Percentiles rank a stretch among this genome's conserved stretches.
Conservation (phyloP, 2,888 invertebrate species). For the Drosophila nr. perissopoda region DNA sequence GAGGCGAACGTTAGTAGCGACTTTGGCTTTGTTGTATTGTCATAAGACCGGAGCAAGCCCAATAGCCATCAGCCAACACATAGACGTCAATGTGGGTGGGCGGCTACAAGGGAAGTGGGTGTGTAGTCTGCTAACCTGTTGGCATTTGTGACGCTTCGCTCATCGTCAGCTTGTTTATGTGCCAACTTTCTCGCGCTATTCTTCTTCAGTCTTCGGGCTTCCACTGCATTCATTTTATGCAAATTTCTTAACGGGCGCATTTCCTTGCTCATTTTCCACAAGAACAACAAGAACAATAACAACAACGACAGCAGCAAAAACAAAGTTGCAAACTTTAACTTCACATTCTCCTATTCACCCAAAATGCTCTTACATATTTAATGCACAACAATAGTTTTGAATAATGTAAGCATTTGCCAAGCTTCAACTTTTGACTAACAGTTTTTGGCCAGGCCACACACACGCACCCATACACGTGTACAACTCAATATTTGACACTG, state of each 20-base stretch:
- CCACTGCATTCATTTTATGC: constrained; percentile 62
- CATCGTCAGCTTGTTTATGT: constrained; percentile 69
- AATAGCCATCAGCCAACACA: constrained; percentile 15
- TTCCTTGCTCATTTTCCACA: constrained; percentile 72
- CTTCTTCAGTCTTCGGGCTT: constrained; percentile 20
- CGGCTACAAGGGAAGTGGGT: background rate
- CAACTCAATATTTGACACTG: constrained; percentile 64
- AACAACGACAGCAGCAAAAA: constrained; percentile 34
- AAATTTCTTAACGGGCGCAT: constrained; percentile 69
- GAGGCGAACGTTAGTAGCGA: constrained; percentile 43
- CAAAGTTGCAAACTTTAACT: constrained; percentile 61
- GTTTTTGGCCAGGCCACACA: constrained; percentile 33
- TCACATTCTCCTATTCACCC: constrained; percentile 45
- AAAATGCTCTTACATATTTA: constrained; percentile 61
- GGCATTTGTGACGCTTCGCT: constrained; percentile 63
- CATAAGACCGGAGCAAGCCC: constrained; percentile 53
- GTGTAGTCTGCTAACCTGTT: constrained; percentile 63
- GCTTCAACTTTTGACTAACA: constrained; percentile 44
- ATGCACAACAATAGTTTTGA: constrained; percentile 70
- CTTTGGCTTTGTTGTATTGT: constrained; percentile 73
- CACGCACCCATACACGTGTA: background rate
- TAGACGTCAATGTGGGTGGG: background rate
- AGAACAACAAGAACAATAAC: constrained; percentile 30
- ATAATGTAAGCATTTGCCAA: constrained; percentile 64
- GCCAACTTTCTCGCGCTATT: constrained; percentile 60